These are phyloP conservation scores for Hormaphis cornu DNA, from an alignment of 1,140 invertebrate species.

Conservation along the genomic window DNA sequence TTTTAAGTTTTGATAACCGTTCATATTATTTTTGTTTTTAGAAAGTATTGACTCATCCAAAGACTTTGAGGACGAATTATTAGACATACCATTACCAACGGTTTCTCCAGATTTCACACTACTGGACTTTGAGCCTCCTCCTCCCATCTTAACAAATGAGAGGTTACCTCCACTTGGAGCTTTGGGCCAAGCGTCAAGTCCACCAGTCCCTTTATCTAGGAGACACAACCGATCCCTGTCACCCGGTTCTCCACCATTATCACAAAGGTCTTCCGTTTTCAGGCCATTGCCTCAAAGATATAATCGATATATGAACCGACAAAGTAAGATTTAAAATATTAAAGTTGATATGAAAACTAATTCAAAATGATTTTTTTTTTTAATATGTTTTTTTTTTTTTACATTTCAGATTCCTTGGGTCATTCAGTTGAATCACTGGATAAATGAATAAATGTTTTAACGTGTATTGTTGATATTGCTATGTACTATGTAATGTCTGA, in stretches of 20 bases:
- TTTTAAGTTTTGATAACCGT: too few relatives aligned
- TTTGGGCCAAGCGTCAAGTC: neutral
- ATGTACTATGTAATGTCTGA: neutral
- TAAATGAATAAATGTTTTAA: conserved; percentile 9
- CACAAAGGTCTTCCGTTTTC: conserved; percentile 19
- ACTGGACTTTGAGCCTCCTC: conserved; percentile 21
- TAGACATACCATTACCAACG: conserved; percentile 21
- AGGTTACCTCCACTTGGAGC: conserved; percentile 24
- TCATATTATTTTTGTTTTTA: neutral
- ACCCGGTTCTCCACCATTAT: neutral
- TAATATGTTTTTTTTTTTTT: neutral
- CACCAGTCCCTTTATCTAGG: conserved; percentile 3
- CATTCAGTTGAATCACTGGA: conserved; percentile 30
- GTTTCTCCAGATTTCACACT: conserved; percentile 21
- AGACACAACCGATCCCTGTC: neutral
- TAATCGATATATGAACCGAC: conserved; percentile 20
- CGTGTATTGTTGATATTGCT: neutral
- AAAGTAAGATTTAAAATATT: neutral
- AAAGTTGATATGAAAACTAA: neutral
- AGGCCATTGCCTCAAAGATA: conserved; percentile 25
- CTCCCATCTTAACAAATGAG: conserved; percentile 9
- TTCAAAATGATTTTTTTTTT: too few relatives aligned
- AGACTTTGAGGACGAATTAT: conserved; percentile 24
- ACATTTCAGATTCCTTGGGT: conserved; percentile 17
- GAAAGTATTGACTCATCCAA: conserved; percentile 20